These are phyloP conservation scores for Rallus crepitans DNA, from an alignment of 2,797 vertebrate genomes.

Conservation along the genomic window DNA sequence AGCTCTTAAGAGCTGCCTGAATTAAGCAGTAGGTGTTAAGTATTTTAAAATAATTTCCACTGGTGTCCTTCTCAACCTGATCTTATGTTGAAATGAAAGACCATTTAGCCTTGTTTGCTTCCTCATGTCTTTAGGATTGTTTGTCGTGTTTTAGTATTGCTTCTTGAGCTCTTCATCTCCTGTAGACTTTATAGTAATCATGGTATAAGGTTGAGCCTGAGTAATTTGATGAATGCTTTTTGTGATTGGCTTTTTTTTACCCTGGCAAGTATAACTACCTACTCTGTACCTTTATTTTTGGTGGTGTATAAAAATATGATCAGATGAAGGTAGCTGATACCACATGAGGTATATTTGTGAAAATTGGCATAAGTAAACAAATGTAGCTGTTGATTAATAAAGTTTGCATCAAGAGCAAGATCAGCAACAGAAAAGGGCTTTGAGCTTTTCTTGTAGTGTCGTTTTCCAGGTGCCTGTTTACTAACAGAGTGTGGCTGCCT, in stretches of 20 bases:
- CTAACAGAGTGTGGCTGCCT: not conserved
- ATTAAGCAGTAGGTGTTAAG: not conserved
- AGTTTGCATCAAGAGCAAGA: not conserved
- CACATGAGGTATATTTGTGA: no score
- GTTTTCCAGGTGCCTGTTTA: not conserved
- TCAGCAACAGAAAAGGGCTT: not conserved
- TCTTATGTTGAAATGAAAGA: not conserved
- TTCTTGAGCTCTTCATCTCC: not conserved
- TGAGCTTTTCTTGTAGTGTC: not conserved
- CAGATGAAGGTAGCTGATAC: not conserved
- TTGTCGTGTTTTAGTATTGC: not conserved
- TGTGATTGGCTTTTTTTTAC: not conserved
- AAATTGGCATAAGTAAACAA: not conserved
- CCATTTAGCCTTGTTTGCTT: not conserved
- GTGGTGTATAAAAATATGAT: not conserved
- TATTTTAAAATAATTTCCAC: not conserved
- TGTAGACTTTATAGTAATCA: fast-evolving
- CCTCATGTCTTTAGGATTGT: not conserved
- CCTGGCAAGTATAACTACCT: not conserved
- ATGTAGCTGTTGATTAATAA: not conserved
- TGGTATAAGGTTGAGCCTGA: not conserved
- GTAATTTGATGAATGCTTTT: not conserved
- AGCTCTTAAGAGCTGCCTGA: not conserved
- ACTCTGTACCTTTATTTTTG: not conserved
- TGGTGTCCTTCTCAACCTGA: not conserved